These are phyloP conservation scores for Ceuthmochares aereus DNA, from an alignment of 2,113 vertebrate species.

Conservation along the genomic window DNA sequence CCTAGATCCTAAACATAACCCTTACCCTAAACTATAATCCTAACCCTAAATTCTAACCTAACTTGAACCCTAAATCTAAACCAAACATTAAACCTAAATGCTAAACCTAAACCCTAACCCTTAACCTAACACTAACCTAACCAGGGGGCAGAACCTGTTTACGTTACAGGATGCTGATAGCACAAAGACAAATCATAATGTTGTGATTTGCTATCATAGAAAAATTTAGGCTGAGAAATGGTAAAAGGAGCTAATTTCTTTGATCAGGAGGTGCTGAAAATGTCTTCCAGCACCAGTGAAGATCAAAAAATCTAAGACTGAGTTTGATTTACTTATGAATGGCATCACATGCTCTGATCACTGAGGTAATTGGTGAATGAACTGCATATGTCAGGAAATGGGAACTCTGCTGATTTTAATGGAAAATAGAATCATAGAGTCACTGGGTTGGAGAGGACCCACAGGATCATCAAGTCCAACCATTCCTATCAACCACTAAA, in stretches of 20 bases:
- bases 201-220: not conserved
- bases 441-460: no score
- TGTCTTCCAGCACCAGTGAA: not conserved
- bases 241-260: not conserved
- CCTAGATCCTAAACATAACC: no score
- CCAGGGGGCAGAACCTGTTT: not conserved
- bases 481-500: no score
- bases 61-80: no score
- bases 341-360: not conserved
- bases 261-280: not conserved
- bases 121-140: no score
- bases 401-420: not conserved
- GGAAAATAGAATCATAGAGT: no score
- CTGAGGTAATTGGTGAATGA: not conserved
- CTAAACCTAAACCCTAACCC: no score
- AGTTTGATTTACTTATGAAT: not conserved
- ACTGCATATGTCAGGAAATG: rapidly evolving
- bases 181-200: not conserved
- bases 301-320: not conserved
- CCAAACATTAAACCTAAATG: no score
- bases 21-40: no score
- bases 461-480: no score
- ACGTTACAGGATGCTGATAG: not conserved
- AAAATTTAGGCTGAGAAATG: not conserved
- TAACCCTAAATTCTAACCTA: no score